Conservation (phyloP, 2,888 invertebrate genomes). For the Monoplex corrugatus region DNA sequence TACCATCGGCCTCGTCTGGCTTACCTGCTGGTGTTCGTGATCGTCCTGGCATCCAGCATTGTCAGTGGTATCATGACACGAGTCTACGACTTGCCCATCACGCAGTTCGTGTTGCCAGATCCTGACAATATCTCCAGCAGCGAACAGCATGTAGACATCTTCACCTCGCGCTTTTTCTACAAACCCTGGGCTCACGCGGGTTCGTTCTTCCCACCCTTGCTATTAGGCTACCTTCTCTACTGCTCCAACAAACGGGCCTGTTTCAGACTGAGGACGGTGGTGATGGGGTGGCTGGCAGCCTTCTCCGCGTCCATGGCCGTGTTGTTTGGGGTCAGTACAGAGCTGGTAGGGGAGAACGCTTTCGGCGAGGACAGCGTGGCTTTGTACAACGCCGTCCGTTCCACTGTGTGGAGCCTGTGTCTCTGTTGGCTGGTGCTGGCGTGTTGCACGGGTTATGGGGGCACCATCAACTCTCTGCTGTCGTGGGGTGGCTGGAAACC, state of each 20-base stretch:
- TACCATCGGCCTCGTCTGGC: not conserved
- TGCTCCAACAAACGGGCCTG: not conserved
- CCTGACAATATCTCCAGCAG: not conserved
- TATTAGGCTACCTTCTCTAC: conserved; percentile 35
- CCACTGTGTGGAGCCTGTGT: conserved; percentile 9
- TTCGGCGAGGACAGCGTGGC: not conserved
- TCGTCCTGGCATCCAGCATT: conserved; percentile 3
- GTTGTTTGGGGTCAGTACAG: not conserved
- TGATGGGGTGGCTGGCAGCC: not conserved
- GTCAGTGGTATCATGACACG: conserved; percentile 21
- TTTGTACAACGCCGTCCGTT: conserved; percentile 30
- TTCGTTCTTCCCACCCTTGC: conserved; percentile 28
- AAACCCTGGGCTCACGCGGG: conserved; percentile 40
- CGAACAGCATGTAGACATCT: not conserved
- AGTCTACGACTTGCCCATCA: conserved; percentile 21
- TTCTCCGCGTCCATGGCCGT: not conserved
- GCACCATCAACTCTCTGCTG: not conserved
- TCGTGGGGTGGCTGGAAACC: conserved; percentile 42
- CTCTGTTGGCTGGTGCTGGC: conserved; percentile 39
- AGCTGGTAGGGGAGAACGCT: not conserved
- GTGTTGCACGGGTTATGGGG: conserved; percentile 16
- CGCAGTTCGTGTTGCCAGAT: not conserved
- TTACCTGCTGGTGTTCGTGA: not conserved
- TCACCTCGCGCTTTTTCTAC: not conserved
- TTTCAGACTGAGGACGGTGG: not conserved